Percentiles rank a stretch among this genome's conserved stretches.
phyloP scores from a whole-genome alignment of 2,888 invertebrate genomes.

The Diachrysia chrysitis region DNA sequence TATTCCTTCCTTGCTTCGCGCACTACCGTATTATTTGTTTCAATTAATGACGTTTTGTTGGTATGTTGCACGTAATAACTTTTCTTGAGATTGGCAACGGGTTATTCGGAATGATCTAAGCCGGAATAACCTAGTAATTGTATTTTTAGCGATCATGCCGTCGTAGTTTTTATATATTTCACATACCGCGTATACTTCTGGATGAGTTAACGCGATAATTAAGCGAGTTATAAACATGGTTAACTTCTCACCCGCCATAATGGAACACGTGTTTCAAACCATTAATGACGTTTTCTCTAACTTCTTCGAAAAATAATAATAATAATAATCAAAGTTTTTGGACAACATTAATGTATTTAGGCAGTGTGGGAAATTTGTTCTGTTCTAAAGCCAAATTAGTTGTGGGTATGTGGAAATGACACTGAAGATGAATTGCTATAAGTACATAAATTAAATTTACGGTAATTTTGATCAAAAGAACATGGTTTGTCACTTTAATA shows the following conservation, averaged over 20 bases:
- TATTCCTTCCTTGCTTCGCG: constrained; percentile 19
- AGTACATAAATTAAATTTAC: neutral
- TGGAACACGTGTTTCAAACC: constrained; percentile 57
- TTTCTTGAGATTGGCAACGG: constrained; percentile 20
- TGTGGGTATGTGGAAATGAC: constrained; percentile 1
- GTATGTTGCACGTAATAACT: constrained; percentile 25
- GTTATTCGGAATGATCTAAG: constrained; percentile 14
- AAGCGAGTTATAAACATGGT: constrained; percentile 59
- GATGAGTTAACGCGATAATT: constrained; percentile 50
- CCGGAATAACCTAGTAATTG: constrained; percentile 27
- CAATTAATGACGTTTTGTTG: constrained; percentile 22
- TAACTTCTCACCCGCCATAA: constrained; percentile 49
- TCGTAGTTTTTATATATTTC: constrained; percentile 30
- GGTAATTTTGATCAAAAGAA: neutral
- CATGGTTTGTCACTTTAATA: no score
- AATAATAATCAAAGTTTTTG: constrained; percentile 31
- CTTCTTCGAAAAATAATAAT: constrained; percentile 33
- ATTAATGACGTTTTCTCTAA: constrained; percentile 44
- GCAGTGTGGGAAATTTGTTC: neutral
- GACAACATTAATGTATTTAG: constrained; percentile 12
- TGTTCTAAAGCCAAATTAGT: neutral
- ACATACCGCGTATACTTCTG: constrained; percentile 36
- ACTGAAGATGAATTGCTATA: neutral
- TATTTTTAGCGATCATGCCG: constrained; percentile 17
- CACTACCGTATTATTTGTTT: constrained; percentile 24